Base-by-base conservation (phyloP, 2,113 vertebrate species). In the Electrona antarctica region DNA sequence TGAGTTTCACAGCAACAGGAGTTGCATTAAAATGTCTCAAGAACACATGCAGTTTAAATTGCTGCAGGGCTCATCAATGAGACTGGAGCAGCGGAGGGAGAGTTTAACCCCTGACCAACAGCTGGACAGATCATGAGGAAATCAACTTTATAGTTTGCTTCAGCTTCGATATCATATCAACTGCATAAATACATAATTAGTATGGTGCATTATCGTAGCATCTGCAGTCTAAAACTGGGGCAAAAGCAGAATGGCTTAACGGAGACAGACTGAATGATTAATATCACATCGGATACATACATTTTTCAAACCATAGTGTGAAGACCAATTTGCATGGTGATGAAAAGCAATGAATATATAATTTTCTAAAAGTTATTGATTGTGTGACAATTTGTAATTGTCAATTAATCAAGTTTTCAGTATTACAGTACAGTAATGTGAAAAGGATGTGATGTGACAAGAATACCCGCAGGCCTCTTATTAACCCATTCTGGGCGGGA, bases 21-120 rank as follows among this genome's bases (percentile, higher is more conserved):
- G 90, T 90, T 90, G 87, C 85, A 89, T 91, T 89, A 90, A 91
- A 91, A 92, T 93, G 89, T 90, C 93, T 93, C 88, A 92, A 92
- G 91, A 92, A 91, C 86, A 90, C 85, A 84, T 86, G 87, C 89
- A 86, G 89, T 92, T 91, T 90, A 85, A 91, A 92, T 90, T 87
- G 85, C 90, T 88, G 88, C 88, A 88, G 85, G 87, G 87, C 92
- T 93, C 91, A 94, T 94, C 90, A 93, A 93, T 93, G 88, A 93
- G 89, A 92, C 91, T 91, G 85, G 82, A 90, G 86, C 75, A 85
- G 78, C 80, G 71, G 79, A 88, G 81, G 79, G 76, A 84, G 80
- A 85, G 33, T 41, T 41, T 41, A 41, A 41, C 33, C 33, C 33
- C 33, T 41, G 2, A 12, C 51, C 51, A 52, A 52, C 51, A 52